Evolutionary conservation across 2,797 vertebrate genomes (phyloP), one percentile per base, ranked within the genome.

Genomic region (Thamnophis elegans): DNA sequence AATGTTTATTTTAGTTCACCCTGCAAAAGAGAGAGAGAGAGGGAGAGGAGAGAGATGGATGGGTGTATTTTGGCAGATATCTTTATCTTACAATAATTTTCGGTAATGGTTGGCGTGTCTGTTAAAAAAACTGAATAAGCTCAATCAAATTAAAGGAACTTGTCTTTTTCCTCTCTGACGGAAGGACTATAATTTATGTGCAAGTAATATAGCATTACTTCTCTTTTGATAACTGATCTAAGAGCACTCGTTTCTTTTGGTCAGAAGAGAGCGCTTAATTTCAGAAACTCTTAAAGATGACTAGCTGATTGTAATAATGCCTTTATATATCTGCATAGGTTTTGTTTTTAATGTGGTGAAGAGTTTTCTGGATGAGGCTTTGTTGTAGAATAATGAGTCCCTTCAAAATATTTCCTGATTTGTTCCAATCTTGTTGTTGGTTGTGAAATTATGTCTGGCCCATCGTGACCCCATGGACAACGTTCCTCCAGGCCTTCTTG

Each of bases 71-170:
- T 86, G 88, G 78, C 78, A 90, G 88, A 25, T 60, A 55, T 47
- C 89, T 89, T 86, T 65, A 68, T 92, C 73, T 68, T 89, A 53
- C 4, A 26, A 65, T 86, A 86, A 55, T 89, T 92, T 85, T 85
- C 85, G 88, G 78, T 56, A 65, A 86, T 56, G 51, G 85, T 89
- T 92, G 62, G 58, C 7, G 1, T 85, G 59, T 55, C 54, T 6
- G 26, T 73, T 68, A 53, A 92, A 92, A 92, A 42, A 89, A 47
- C 62, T 53, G 65, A 89, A 90, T 85, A 92, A 89, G 59, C 42
- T 82, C 88, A 55, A 65, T 86, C 78, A 90, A 86, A 86, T 85
- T 92, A 89, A 65, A 65, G 32, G 58, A 56, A 36, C 58, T 65
- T 89, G 88, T 89, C 88, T 85, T 85, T 47, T 32, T 18, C 7